Evolutionary conservation across 2,113 vertebrate species (phyloP), one percentile per base, ranked within the genome.

Genomic region (Nansenia antarctica): DNA sequence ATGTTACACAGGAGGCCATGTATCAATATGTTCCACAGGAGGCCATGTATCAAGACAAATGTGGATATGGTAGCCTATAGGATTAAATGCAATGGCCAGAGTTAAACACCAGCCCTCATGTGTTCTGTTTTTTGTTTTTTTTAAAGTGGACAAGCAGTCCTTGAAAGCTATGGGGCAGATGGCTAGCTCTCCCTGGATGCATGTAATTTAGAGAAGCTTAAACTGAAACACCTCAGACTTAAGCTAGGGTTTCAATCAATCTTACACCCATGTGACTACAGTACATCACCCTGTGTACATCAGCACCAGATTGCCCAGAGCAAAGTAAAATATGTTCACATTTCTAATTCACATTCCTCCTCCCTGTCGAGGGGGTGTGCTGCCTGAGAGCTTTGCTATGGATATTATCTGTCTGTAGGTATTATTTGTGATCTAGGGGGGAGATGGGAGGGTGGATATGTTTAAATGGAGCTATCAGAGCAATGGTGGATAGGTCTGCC

Each of bases 381-480:
- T n/a, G n/a, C n/a, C n/a, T n/a, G 61, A 65, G 53, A 57, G 65
- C 68, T 1, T 20, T 0, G 70, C 37, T 3, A 60, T 77, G 79
- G 79, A 20, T 65, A 68, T 79, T 77, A 70, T 67, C 15, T 15
- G 27, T 15, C 54, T 27, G 54, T 29, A 57, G 18, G 39, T 3
- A 29, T 57, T 11, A 27, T 18, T 30, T 1, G 64, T 64, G 82
- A 85, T 81, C 82, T 76, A 65, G 60, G 65, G 70, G 59, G 12
- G 67, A 70, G 69, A 77, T 61, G 49, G 70, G n/a, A n/a, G 68
- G 37, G 54, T 29, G 54, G 26, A 30, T 26, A 18, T 76, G 62
- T 79, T 39, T 49, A 70, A 85, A 84, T 72, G 61, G 73, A 82
- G 14, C 72, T 59, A 65, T 83, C 77, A 77, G 65, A 9, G 64